Evolutionary conservation across 2,797 vertebrate genomes (phyloP).

Genomic region (Phrynocephalus forsythii): DNA sequence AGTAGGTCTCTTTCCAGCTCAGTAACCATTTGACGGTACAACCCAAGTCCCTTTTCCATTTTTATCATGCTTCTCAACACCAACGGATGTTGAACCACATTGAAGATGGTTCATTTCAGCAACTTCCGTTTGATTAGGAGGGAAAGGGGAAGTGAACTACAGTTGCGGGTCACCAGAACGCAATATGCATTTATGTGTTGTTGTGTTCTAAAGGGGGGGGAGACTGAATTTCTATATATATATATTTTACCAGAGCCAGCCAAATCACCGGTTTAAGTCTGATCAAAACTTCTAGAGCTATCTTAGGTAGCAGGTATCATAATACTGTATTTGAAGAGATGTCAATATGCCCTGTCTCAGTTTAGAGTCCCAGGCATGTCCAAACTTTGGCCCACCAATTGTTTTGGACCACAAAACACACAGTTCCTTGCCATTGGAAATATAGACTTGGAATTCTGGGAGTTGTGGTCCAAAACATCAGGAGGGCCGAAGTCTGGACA

Average conservation of each 20-base stretch:
- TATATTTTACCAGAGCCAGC: neutral
- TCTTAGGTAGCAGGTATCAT: neutral
- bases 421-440: too few species aligned
- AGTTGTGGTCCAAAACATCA: too few species aligned
- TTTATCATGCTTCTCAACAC: neutral
- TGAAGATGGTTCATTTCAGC: neutral
- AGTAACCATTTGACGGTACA: too few species aligned
- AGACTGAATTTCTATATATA: neutral
- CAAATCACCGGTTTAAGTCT: neutral
- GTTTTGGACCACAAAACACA: too few species aligned
- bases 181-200: neutral
- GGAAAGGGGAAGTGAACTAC: slow-evolving; percentile 1
- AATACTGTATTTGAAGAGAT: neutral
- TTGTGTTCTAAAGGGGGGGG: neutral
- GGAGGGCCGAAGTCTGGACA: too few species aligned
- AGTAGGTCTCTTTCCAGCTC: too few species aligned
- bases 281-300: neutral
- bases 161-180: neutral
- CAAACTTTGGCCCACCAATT: too few species aligned
- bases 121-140: neutral
- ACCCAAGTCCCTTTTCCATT: neutral
- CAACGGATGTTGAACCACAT: neutral
- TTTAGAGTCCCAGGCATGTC: too few species aligned
- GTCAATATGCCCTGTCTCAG: neutral
- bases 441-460: too few species aligned